Evolutionary conservation across 1,140 invertebrate species (phyloP).

Genomic region (Sycophaga agraensis): DNA sequence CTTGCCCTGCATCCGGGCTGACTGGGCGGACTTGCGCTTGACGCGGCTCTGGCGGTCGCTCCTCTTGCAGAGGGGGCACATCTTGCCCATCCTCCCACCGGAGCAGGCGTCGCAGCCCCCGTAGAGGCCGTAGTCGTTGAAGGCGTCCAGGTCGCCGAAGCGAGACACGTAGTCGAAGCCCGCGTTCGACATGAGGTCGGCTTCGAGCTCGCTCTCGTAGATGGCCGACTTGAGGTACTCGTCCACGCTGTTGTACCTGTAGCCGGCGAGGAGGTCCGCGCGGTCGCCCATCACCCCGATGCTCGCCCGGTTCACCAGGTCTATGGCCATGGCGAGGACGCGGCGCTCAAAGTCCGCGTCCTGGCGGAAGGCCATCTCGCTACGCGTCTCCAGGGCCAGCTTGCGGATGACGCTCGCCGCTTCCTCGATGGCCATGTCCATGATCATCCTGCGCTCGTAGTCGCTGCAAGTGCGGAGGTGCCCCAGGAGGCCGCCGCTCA

Average conservation of each 20-base stretch:
- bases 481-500: background rate
- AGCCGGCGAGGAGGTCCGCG: background rate
- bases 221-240: conserved; percentile 3
- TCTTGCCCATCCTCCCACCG: background rate
- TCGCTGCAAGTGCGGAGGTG: background rate
- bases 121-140: background rate
- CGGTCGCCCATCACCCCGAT: background rate
- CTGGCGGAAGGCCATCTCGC: background rate
- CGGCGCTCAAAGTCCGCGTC: conserved; percentile 1
- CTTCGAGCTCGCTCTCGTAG: background rate
- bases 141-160: background rate
- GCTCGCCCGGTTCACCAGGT: conserved; percentile 19
- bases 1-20: background rate
- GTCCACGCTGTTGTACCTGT: background rate
- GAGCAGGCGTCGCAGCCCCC: conserved; percentile 11
- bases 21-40: background rate
- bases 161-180: conserved; percentile 4
- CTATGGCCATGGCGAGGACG: conserved; percentile 3
- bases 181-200: background rate
- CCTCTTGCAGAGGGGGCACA: conserved; percentile 14
- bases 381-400: background rate
- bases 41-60: background rate
- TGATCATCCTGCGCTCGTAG: conserved; percentile 4
- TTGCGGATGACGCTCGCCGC: conserved; percentile 9
- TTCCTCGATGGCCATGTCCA: conserved; percentile 24